Evolutionary conservation across 37 sponge, comb jelly and placozoan species (phyloP).

Genomic region (Theonella swinhoei): DNA sequence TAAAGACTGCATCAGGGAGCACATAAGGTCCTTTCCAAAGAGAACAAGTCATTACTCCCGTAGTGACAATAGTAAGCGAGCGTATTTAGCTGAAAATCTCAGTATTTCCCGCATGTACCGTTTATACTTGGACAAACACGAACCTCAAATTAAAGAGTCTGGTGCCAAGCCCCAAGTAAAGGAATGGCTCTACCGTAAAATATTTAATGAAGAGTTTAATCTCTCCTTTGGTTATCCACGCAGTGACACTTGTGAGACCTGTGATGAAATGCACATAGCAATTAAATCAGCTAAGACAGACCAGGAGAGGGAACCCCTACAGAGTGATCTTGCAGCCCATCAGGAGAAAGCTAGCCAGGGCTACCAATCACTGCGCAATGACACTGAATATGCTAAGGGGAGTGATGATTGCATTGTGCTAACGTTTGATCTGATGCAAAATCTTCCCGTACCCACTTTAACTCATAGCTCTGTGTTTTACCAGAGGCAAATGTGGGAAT

Average conservation of each 20-base stretch:
- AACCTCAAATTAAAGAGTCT: conserved; percentile 17
- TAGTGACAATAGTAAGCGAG: conserved; percentile 15
- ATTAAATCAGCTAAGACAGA: conserved; percentile 22
- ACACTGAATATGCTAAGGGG: conserved; percentile 8
- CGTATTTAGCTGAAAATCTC: conserved; percentile 18
- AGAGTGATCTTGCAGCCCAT: conserved; percentile 32
- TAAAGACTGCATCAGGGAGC: conserved; percentile 27
- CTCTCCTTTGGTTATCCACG: conserved; percentile 49
- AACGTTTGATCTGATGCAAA: conserved; percentile 56
- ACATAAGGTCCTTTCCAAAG: conserved; percentile 45
- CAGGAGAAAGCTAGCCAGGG: conserved; percentile 43
- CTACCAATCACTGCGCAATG: conserved; percentile 36
- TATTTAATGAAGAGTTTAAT: conserved; percentile 63
- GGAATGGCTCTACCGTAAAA: conserved; percentile 58
- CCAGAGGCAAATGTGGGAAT: conserved; percentile 44
- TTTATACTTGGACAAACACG: conserved; percentile 24
- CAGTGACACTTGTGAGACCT: conserved; percentile 55
- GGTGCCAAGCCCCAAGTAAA: conserved; percentile 31
- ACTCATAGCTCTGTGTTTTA: conserved; percentile 49
- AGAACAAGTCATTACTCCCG: conserved; percentile 39
- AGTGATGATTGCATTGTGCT: conserved; percentile 9
- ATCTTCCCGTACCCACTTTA: conserved; percentile 45
- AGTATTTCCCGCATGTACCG: conserved; percentile 47
- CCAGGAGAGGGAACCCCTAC: not conserved
- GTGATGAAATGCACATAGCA: conserved; percentile 29